These are phyloP conservation scores for Perithous albicinctus DNA, from an alignment of 2,888 invertebrate species.

Conservation along the genomic window DNA sequence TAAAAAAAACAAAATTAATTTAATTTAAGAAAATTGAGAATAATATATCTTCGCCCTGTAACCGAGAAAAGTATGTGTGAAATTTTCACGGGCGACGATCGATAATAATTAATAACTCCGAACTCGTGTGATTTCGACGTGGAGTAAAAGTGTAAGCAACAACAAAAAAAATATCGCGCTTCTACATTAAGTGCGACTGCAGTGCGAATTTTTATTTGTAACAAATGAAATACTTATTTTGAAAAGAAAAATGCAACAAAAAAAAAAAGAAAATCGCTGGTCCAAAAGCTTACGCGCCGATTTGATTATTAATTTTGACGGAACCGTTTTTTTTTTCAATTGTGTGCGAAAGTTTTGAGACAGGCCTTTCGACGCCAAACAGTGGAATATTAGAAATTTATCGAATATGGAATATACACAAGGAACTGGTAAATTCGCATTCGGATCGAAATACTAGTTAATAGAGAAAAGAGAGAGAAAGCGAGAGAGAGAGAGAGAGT, in stretches of 20 bases:
- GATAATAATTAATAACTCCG: slow-evolving; percentile 39
- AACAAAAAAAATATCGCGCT: slow-evolving; percentile 22
- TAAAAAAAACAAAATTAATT: slow-evolving; percentile 22
- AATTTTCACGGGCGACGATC: slow-evolving; percentile 42
- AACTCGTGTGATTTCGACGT: slow-evolving; percentile 34
- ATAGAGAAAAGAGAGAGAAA: slow-evolving; percentile 11
- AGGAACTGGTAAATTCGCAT: slow-evolving; percentile 13
- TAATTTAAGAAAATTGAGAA: slow-evolving; percentile 8
- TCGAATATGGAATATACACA: slow-evolving; percentile 1
- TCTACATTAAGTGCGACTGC: slow-evolving; percentile 23
- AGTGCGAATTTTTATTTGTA: slow-evolving; percentile 35
- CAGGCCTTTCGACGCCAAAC: neutral
- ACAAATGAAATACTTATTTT: neutral
- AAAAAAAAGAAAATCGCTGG: slow-evolving; percentile 6
- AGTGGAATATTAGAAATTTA: slow-evolving; percentile 1
- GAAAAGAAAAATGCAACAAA: slow-evolving; percentile 4
- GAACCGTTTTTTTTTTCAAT: slow-evolving; percentile 14
- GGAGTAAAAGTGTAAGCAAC: slow-evolving; percentile 10
- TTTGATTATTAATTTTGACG: slow-evolving; percentile 27
- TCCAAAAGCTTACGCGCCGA: slow-evolving; percentile 36
- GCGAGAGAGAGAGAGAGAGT: too few species aligned
- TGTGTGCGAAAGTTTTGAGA: neutral
- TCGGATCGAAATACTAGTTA: slow-evolving; percentile 39
- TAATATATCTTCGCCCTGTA: slow-evolving; percentile 27
- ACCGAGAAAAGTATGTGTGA: slow-evolving; percentile 22